phyloP scores from a whole-genome alignment of 1,140 invertebrate species.

The Bombus pyrosoma region DNA sequence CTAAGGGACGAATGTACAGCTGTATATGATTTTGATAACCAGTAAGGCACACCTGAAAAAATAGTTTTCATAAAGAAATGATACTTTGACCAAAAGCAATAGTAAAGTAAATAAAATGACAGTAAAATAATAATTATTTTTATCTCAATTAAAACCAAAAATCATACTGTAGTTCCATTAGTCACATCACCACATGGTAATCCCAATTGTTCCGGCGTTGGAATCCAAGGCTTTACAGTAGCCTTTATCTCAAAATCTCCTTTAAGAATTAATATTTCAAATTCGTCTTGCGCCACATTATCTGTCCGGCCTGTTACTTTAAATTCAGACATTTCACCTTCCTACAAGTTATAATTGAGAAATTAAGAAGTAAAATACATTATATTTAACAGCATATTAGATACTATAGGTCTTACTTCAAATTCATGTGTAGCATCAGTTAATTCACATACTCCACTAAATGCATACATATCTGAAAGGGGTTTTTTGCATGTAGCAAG shows the following conservation, averaged over 20 bases:
- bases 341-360: slow-evolving; percentile 22
- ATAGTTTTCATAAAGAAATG: slow-evolving; percentile 24
- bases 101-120: no score
- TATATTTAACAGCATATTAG: no score
- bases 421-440: background rate
- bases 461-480: slow-evolving; percentile 44
- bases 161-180: slow-evolving; percentile 62
- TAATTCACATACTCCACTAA: slow-evolving; percentile 64
- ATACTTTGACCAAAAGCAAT: background rate
- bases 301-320: background rate
- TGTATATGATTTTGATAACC: slow-evolving; percentile 56
- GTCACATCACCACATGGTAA: slow-evolving; percentile 57
- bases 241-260: background rate
- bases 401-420: no score
- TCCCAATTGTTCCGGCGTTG: slow-evolving; percentile 65
- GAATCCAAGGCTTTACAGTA: slow-evolving; percentile 66
- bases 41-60: slow-evolving; percentile 65
- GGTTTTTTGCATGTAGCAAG: slow-evolving; percentile 45
- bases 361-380: background rate
- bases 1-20: slow-evolving; percentile 68
- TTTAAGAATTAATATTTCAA: slow-evolving; percentile 36
- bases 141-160: background rate
- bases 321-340: background rate
- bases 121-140: background rate
- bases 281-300: slow-evolving; percentile 1